These are phyloP conservation scores for Atherinomorus stipes DNA, from an alignment of 2,113 vertebrate genomes.

Conservation along the genomic window DNA sequence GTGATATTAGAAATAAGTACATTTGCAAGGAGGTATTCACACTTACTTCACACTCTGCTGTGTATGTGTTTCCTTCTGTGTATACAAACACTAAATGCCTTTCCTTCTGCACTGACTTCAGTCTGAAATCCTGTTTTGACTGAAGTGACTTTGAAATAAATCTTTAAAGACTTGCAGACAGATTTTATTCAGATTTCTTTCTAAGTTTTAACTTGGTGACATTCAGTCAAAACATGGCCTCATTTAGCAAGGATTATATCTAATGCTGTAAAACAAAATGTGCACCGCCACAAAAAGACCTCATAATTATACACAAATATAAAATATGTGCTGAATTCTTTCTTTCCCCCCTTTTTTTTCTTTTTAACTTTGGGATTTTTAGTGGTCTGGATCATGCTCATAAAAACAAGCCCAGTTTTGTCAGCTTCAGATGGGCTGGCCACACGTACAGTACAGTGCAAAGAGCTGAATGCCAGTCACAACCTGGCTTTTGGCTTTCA, in stretches of 20 bases:
- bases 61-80: neutral
- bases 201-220: neutral
- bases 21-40: neutral
- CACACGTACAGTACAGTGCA: constrained; percentile 59
- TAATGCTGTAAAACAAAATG: constrained; percentile 31
- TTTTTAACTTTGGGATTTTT: constrained; percentile 42
- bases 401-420: constrained; percentile 66
- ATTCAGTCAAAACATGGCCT: neutral
- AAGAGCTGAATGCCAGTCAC: constrained; percentile 59
- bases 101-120: neutral
- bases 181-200: neutral
- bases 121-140: constrained; percentile 1
- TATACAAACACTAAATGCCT: neutral
- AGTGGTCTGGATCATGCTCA: constrained; percentile 43
- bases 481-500: constrained; percentile 60
- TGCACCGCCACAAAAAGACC: constrained; percentile 13
- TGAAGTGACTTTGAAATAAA: constrained; percentile 5
- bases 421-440: constrained; percentile 55
- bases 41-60: neutral
- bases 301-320: constrained; percentile 22
- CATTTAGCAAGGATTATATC: constrained; percentile 20
- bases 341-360: constrained; percentile 23
- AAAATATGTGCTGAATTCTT: constrained; percentile 49
- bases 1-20: constrained; percentile 17
- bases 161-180: neutral